Evolutionary conservation across 2,797 vertebrate genomes (phyloP).

Genomic region (Glossophaga mutica): DNA sequence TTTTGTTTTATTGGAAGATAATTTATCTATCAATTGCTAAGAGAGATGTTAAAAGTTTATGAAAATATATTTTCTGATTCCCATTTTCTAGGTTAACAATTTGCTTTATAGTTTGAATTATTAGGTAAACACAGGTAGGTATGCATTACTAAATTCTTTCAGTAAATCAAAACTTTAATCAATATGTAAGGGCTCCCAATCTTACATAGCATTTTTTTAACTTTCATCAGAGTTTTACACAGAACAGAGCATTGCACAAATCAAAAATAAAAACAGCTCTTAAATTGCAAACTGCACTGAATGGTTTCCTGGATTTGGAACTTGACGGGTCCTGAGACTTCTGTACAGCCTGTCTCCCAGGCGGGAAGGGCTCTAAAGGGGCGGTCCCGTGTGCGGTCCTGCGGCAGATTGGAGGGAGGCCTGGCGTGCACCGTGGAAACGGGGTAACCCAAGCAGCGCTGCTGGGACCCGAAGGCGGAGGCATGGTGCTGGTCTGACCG

Average conservation of each 20-base stretch:
- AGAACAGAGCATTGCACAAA: neutral
- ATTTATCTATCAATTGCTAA: neutral
- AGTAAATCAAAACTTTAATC: neutral
- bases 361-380: neutral
- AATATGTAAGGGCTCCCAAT: neutral
- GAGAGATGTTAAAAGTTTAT: neutral
- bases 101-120: neutral
- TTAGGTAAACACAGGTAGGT: neutral
- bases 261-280: neutral
- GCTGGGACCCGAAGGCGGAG: neutral
- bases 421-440: neutral
- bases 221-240: neutral
- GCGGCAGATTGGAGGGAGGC: no score
- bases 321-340: neutral
- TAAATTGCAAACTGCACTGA: neutral
- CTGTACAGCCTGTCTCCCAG: neutral
- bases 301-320: neutral
- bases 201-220: neutral
- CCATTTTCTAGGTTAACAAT: neutral
- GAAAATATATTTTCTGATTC: neutral
- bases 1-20: neutral
- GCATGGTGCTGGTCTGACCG: neutral
- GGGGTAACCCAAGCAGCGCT: neutral
- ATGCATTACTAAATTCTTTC: neutral
- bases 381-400: neutral